Base-by-base conservation (phyloP, 2,888 invertebrate species). In the Lapara coniferarum region DNA sequence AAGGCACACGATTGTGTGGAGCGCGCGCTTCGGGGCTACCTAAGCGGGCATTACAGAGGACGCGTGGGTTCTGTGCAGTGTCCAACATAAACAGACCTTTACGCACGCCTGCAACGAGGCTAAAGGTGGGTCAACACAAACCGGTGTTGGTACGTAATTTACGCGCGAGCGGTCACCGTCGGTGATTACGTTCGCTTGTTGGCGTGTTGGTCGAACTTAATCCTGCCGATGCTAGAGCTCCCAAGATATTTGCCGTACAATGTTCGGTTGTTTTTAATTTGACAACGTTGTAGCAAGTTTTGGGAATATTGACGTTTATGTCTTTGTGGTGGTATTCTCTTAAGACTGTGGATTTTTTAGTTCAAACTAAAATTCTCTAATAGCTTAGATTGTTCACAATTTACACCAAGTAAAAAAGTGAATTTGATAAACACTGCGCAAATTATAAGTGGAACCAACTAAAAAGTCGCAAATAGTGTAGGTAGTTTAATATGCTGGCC, bases 111-210 rank as follows among this genome's bases (percentile, higher is more conserved):
- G 30, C 14, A 51, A 58, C 55, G 49, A 66, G 73, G 68, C 70
- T 70, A 59, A 73, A 46, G 74, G 79, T 73, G 75, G 86, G 68
- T 78, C 88, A 70, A 76, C 71, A 70, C 75, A 77, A 63, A 75
- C 52, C 82, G 85, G 89, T 66, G 79, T 74, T 75, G 79, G 81
- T 83, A 82, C 86, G 90, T 90, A 90, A 91, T 91, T 91, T 91
- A 91, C 91, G 91, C 92, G 92, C 89, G 92, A 90, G 86, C 90
- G 91, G 91, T 88, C 90, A 89, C 89, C 89, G 89, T 84, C 85
- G 88, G 89, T 91, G 91, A 91, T 91, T 91, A 91, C 89, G 85
- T 85, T 85, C 87, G 86, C 85, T 86, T 84, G 86, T 86, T 88
- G 89, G 86, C 87, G 83, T 85, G 84, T 85, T 87, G 88, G 86